A percentile compares a stretch with the other conserved stretches of the same genome.
These are phyloP conservation scores for Radopholus similis DNA, from an alignment of 1,140 invertebrate genomes.

Conservation along the genomic window DNA sequence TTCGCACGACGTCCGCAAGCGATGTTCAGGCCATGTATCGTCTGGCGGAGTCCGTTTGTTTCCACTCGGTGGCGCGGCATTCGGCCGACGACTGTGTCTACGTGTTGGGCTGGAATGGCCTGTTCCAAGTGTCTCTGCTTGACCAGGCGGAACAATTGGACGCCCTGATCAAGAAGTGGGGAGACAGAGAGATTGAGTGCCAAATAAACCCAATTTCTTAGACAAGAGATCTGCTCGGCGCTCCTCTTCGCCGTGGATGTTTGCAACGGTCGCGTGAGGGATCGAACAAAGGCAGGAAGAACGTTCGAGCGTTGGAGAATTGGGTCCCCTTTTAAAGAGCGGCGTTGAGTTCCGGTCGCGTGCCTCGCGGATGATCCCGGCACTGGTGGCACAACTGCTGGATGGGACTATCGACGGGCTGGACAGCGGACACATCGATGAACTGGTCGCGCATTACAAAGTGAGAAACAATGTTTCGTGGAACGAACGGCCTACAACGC, in stretches of 20 bases:
- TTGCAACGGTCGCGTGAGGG: conserved; percentile 29
- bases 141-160: conserved; percentile 72
- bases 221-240: conserved; percentile 38
- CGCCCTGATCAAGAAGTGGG: conserved; percentile 28
- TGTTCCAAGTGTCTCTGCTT: conserved; percentile 76
- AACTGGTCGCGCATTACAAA: conserved; percentile 44
- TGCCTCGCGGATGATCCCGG: conserved; percentile 17
- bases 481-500: not conserved
- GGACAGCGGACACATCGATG: conserved; percentile 30
- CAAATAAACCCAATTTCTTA: not conserved
- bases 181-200: not conserved
- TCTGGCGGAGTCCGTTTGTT: conserved; percentile 78
- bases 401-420: conserved; percentile 39
- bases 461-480: conserved; percentile 5
- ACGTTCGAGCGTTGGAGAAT: too few species aligned
- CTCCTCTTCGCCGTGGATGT: conserved; percentile 47
- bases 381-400: conserved; percentile 48
- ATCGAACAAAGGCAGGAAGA: not conserved
- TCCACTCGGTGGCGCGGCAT: conserved; percentile 77
- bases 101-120: conserved; percentile 75
- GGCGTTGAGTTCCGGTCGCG: not conserved
- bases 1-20: too few species aligned
- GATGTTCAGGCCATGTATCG: conserved; percentile 65
- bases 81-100: conserved; percentile 71
- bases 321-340: too few species aligned